Base-by-base conservation (phyloP, 1,140 invertebrate genomes). In the Branchinecta lindahli region DNA sequence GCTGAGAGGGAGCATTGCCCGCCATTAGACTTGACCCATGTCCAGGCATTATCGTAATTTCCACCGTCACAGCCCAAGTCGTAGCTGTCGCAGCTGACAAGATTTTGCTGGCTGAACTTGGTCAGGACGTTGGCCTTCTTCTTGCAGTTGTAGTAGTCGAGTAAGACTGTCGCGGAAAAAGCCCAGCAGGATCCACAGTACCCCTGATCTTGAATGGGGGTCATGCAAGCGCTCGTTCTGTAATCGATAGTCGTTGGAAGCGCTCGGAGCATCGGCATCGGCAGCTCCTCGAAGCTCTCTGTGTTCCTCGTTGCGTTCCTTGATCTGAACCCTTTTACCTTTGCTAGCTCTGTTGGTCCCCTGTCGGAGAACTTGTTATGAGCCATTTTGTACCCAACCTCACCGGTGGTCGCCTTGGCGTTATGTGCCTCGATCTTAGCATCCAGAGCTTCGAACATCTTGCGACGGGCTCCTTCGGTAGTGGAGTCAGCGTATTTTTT, bases 101-200 rank as follows among this genome's bases (percentile, higher is more conserved):
- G 15, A 12, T 70, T 20, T 20, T 71, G 67, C 44, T 69, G 46
- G 46, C 70, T 71, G 44, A 61, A 33, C 15, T 44, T 15, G 9
- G 45, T 46, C 8, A 70, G 61, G 6, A 45, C 12, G 4, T 21
- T 69, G 15, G 47, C 70, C 46, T 61, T 70, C n/a, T 67, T 70
- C 45, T 66, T 71, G 33, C 46, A 72, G 8, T 44, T 45, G 6
- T 20, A 44, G 18, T 44, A 65, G 61, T 68, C 66, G 20, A 12
- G 8, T 46, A 52, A 46, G 67, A n/a, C 69, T 10, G 68, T 65
- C 8, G 69, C 66, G 12, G 61, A 46, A 20, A 73, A 66, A 52
- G 72, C 65, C 46, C 67, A 69, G 66, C 70, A 73, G 10, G n/a
- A 52, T 71, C 70, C 74, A 65, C 69, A 68, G 8, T 47, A 21